Percentiles rank a stretch among this genome's conserved stretches.
Evolutionary conservation across 2,797 vertebrate species (phyloP).

Genomic region (Thalassophryne amazonica): DNA sequence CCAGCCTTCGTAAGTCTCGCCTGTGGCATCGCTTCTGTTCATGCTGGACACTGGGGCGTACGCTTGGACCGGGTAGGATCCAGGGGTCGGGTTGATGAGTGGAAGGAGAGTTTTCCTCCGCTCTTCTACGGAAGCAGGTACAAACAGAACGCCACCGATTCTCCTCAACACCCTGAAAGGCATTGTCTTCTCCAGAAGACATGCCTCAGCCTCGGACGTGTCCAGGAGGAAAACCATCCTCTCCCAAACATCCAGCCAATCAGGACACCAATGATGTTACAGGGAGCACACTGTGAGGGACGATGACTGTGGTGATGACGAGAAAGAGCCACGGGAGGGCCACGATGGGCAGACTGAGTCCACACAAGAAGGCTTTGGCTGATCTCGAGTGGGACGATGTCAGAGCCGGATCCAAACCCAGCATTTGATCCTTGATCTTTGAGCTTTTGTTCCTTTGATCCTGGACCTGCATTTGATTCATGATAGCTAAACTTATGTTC

Average conservation of each 20-base stretch:
- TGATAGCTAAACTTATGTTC: no score
- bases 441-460: no score
- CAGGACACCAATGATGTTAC: slow-evolving; percentile 57
- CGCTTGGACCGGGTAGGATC: slow-evolving; percentile 69
- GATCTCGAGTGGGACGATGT: slow-evolving; percentile 62
- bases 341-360: slow-evolving; percentile 62
- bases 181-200: slow-evolving; percentile 53
- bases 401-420: no score
- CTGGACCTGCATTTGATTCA: no score
- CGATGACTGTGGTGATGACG: slow-evolving; percentile 39
- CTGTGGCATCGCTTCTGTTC: background rate
- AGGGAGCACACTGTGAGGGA: slow-evolving; percentile 57
- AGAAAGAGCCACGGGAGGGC: slow-evolving; percentile 68
- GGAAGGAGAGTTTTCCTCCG: slow-evolving; percentile 66
- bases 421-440: no score
- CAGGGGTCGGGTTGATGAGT: slow-evolving; percentile 59
- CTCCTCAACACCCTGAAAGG: slow-evolving; percentile 57
- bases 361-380: slow-evolving; percentile 62
- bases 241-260: slow-evolving; percentile 58
- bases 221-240: slow-evolving; percentile 57
- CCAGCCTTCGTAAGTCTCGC: slow-evolving; percentile 59
- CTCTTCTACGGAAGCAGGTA: slow-evolving; percentile 58
- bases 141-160: slow-evolving; percentile 28
- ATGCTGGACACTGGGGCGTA: slow-evolving; percentile 52
- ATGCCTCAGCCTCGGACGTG: slow-evolving; percentile 58